Evolutionary conservation across 2,888 invertebrate species (phyloP).

Genomic region (Monoplex corrugatus): DNA sequence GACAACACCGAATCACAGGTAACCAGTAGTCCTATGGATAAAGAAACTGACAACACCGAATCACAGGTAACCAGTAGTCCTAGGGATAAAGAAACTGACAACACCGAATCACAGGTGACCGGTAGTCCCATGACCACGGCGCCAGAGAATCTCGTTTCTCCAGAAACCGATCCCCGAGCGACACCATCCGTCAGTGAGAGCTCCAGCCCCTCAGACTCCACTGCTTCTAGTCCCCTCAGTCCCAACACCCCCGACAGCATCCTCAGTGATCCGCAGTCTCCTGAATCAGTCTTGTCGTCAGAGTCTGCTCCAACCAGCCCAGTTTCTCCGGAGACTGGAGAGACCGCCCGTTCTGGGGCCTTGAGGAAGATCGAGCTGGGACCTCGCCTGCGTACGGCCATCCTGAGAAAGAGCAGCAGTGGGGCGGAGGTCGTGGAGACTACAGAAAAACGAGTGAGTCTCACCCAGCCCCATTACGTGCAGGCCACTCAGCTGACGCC

Average conservation of each 20-base stretch:
- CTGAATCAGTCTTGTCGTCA: not conserved
- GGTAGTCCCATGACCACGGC: not conserved
- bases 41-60: not conserved
- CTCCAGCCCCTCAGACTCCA: not conserved
- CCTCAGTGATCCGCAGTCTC: not conserved
- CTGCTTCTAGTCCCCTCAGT: not conserved
- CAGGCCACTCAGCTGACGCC: conserved; percentile 47
- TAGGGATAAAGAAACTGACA: not conserved
- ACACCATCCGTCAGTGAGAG: not conserved
- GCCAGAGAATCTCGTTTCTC: not conserved
- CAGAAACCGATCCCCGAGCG: not conserved
- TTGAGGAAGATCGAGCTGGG: conserved; percentile 55
- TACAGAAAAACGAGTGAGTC: conserved; percentile 36
- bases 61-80: not conserved
- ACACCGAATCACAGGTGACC: not conserved
- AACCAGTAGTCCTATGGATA: not conserved
- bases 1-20: not conserved
- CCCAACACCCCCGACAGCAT: conserved; percentile 9
- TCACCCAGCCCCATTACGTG: conserved; percentile 45
- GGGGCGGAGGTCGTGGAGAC: conserved; percentile 42
- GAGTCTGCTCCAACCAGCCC: not conserved
- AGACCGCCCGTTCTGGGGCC: conserved; percentile 24
- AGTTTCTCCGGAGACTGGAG: conserved; percentile 36
- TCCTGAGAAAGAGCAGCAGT: conserved; percentile 53
- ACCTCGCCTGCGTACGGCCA: conserved; percentile 54